Percentiles rank a stretch among this genome's conserved stretches.
Evolutionary conservation across 2,113 vertebrate genomes (phyloP).

Genomic region (Rhadina sibilatrix): DNA sequence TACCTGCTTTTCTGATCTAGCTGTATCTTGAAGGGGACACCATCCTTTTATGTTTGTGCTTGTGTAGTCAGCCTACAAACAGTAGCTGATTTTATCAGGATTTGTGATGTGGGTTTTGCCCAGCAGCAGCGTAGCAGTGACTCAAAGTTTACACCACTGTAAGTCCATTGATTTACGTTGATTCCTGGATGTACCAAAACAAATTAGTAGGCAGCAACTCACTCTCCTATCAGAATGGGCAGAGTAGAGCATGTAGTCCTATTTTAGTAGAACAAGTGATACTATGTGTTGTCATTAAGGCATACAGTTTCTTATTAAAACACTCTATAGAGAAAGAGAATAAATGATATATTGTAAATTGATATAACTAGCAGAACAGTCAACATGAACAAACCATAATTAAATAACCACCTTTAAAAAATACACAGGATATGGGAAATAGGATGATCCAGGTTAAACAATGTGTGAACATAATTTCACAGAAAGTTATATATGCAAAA

Average conservation of each 20-base stretch:
- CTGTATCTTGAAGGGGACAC: neutral
- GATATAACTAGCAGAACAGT: neutral
- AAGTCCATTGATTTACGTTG: neutral
- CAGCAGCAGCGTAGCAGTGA: neutral
- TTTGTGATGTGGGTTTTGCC: neutral
- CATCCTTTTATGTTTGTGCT: neutral
- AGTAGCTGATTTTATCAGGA: neutral
- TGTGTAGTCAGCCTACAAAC: neutral
- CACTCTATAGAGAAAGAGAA: neutral
- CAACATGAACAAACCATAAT: slow-evolving; percentile 9
- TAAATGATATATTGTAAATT: neutral
- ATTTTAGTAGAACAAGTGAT: neutral
- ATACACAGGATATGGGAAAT: neutral
- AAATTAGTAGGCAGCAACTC: neutral
- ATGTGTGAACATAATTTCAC: slow-evolving; percentile 11
- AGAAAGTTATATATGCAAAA: neutral
- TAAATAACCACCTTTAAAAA: slow-evolving; percentile 30
- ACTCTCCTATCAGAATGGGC: neutral
- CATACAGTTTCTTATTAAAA: slow-evolving; percentile 27
- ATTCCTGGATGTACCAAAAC: neutral
- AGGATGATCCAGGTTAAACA: slow-evolving; percentile 42
- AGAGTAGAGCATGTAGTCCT: neutral
- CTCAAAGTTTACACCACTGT: neutral
- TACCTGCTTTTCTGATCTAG: neutral
- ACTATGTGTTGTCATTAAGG: neutral